Evolutionary conservation across 2,113 vertebrate species (phyloP).

Genomic region (Dipodomys stephensi): DNA sequence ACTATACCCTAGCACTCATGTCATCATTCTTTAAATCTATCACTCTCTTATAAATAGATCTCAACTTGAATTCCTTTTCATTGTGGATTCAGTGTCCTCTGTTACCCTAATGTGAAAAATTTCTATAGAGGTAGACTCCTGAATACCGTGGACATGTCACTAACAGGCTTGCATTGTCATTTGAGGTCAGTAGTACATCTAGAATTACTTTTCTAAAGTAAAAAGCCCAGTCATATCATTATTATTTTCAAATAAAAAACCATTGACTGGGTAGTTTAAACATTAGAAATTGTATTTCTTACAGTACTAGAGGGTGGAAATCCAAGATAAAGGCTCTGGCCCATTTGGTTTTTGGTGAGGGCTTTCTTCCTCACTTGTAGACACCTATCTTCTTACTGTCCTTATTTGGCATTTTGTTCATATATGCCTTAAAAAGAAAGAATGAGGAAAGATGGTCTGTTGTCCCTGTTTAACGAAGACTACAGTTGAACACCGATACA

Average conservation of each 20-base stretch:
- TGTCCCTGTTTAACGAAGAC: neutral
- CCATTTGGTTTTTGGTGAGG: neutral
- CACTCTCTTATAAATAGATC: too few species aligned
- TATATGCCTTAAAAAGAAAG: neutral
- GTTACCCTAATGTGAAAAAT: too few species aligned
- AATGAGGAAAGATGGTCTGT: neutral
- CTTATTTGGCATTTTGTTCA: neutral
- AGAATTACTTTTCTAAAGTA: too few species aligned
- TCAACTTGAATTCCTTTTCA: too few species aligned
- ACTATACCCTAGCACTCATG: neutral
- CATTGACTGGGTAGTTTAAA: neutral
- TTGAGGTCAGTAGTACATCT: too few species aligned
- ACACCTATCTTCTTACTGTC: neutral
- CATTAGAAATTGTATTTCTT: neutral
- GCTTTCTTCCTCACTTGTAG: neutral
- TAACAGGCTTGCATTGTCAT: too few species aligned
- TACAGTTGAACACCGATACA: neutral
- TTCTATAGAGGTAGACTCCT: too few species aligned
- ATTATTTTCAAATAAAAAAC: neutral
- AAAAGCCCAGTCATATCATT: too few species aligned
- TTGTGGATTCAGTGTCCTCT: too few species aligned
- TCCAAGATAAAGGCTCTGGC: neutral
- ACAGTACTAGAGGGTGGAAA: neutral
- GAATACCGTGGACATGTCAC: too few species aligned
- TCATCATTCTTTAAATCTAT: too few species aligned